Base-by-base conservation (phyloP, 2,888 invertebrate genomes). In the Heliothis peltigera region DNA sequence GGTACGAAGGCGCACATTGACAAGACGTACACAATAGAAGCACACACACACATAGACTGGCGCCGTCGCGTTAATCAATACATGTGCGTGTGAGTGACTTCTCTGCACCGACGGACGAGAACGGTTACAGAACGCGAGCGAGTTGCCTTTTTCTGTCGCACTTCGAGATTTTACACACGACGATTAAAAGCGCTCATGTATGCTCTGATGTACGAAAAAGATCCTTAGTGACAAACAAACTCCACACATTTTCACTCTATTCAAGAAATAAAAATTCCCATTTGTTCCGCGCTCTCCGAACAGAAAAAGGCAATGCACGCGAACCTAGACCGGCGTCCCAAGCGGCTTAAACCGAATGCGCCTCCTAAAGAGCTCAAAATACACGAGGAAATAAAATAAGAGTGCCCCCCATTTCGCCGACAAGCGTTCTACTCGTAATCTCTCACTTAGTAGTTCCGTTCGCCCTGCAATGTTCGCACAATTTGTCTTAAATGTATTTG, bases 21-120 rank as follows among this genome's bases (percentile, higher is more conserved):
- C 89, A 84, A 84, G 85, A 84, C 76, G 75, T 66, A 87, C 87
- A 89, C 87, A 80, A 76, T 85, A 83, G 92, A 90, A 89, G 91
- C 91, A 91, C 92, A 92, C 91, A 92, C 91, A 92, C 88, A 92
- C 89, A 88, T 77, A 90, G 90, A 91, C 90, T 90, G 91, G 91
- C 92, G 94, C 92, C 93, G 92, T 95, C 96, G 92, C 92, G 88
- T 89, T 92, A 92, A 93, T 96, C 96, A 96, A 95, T 96, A 96
- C 96, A 96, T 96, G 96, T 96, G 96, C 95, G 95, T 96, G 96
- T 96, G 96, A 96, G 96, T 96, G 95, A 92, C 88, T 87, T 86
- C 86, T 88, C 85, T 84, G 84, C 88, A 85, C 87, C 85, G 84
- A 86, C 84, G 86, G 89, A 87, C 83, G 75, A 83, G 78, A 82